Percentiles rank a stretch among this genome's conserved stretches.
phyloP scores from a whole-genome alignment of 2,888 invertebrate genomes.

The Baronia brevicornis region DNA sequence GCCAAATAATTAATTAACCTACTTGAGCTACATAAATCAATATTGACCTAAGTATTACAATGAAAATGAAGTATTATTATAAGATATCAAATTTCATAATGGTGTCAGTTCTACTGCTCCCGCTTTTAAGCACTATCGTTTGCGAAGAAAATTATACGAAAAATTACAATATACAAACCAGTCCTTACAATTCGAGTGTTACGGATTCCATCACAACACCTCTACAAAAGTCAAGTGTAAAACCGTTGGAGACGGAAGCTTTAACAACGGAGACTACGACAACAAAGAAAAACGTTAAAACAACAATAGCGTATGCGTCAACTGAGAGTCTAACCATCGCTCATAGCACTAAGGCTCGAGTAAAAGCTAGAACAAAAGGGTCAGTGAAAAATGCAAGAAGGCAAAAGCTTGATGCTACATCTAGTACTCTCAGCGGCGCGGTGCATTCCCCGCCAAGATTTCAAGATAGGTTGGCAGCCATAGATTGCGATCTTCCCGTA shows the following conservation, averaged over 20 bases:
- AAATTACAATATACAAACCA: conserved; percentile 39
- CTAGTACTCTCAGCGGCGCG: conserved; percentile 42
- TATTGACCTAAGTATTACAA: conserved; percentile 13
- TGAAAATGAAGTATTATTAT: conserved; percentile 9
- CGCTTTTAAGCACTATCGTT: conserved; percentile 39
- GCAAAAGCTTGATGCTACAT: conserved; percentile 60
- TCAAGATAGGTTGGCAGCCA: conserved; percentile 78
- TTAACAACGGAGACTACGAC: conserved; percentile 44
- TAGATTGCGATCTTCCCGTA: conserved; percentile 80
- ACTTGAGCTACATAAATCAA: conserved; percentile 17
- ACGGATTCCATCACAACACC: conserved; percentile 41
- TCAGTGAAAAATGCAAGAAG: conserved; percentile 57
- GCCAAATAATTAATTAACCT: conserved; percentile 26
- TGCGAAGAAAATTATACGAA: conserved; percentile 37
- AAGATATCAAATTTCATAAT: conserved; percentile 32
- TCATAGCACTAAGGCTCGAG: conserved; percentile 47
- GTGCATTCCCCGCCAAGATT: conserved; percentile 64
- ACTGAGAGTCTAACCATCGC: conserved; percentile 44
- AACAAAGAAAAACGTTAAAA: conserved; percentile 53
- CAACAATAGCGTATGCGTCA: conserved; percentile 49
- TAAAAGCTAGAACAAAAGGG: conserved; percentile 51
- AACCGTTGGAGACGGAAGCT: conserved; percentile 46
- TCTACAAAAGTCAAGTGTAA: conserved; percentile 32
- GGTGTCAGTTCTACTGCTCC: conserved; percentile 40
- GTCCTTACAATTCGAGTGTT: no score